phyloP scores from a whole-genome alignment of 1,140 invertebrate genomes.

The Drosophila mojavensis region DNA sequence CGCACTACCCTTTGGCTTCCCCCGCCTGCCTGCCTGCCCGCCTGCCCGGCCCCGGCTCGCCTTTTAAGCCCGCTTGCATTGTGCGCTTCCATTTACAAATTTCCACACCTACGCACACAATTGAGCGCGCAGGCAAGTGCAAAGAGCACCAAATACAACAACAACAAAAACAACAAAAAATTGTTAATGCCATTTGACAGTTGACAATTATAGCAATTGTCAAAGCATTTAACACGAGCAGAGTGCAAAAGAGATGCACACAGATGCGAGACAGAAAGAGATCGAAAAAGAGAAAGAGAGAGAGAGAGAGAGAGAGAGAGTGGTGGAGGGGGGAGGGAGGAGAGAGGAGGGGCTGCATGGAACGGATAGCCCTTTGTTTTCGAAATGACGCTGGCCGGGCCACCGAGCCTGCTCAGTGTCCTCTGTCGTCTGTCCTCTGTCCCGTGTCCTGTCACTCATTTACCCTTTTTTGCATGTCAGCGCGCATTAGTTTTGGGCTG shows the following conservation, averaged over 20 bases:
- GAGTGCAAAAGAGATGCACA: constrained; percentile 36
- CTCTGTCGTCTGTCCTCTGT: constrained; percentile 39
- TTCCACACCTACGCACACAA: constrained; percentile 77
- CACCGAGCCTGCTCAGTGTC: constrained; percentile 11
- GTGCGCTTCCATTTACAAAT: constrained; percentile 58
- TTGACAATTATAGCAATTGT: constrained; percentile 83
- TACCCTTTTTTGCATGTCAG: constrained; percentile 81
- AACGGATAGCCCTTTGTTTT: constrained; percentile 42
- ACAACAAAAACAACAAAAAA: constrained; percentile 55
- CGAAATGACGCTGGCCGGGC: constrained; percentile 2
- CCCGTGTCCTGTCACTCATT: constrained; percentile 73
- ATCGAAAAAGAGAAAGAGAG: not conserved
- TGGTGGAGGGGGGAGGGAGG: not conserved
- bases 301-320: not conserved
- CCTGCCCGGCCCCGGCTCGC: not conserved
- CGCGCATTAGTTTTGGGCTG: constrained; percentile 71
- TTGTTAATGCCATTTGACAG: constrained; percentile 82
- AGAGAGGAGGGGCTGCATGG: not conserved
- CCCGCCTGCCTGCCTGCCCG: constrained; percentile 27
- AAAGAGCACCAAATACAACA: constrained; percentile 43
- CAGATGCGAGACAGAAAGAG: constrained; percentile 20
- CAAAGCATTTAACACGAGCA: constrained; percentile 78
- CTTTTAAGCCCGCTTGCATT: constrained; percentile 18
- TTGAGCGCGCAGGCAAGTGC: constrained; percentile 71
- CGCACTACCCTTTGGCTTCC: constrained; percentile 4